Conservation (phyloP, 2,113 vertebrate genomes). For the Ardeotis arabs region DNA sequence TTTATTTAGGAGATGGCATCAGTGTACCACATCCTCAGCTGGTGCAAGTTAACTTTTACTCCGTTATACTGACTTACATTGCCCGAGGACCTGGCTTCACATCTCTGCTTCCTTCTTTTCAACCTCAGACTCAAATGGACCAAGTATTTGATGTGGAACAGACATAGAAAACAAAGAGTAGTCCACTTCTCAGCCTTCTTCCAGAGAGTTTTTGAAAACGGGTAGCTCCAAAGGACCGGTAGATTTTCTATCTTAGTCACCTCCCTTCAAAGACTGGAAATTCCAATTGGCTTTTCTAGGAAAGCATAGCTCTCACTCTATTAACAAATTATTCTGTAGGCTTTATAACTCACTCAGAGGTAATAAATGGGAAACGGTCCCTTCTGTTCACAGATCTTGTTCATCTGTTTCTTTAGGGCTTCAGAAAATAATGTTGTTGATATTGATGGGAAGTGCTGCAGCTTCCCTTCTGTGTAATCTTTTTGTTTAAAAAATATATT, state of each 20-base stretch:
- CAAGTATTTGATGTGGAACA: not conserved
- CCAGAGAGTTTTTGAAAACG: not conserved
- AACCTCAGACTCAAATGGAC: not conserved
- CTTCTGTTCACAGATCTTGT: not conserved
- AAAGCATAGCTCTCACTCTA: not conserved
- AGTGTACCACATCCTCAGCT: not conserved
- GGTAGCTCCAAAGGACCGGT: not conserved
- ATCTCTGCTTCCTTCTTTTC: not conserved
- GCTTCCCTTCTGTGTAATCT: not conserved
- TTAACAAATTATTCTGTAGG: slow-evolving; percentile 11
- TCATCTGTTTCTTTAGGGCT: slow-evolving; percentile 13
- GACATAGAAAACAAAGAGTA: not conserved
- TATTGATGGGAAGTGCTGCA: not conserved
- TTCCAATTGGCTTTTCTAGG: slow-evolving; percentile 34
- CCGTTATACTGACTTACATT: not conserved
- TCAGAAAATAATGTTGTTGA: not conserved
- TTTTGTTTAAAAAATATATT: not conserved
- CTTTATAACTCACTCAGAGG: not conserved
- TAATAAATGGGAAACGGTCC: slow-evolving; percentile 28
- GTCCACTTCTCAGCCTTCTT: not conserved
- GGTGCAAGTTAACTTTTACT: not conserved
- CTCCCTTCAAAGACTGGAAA: not conserved
- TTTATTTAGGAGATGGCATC: not conserved
- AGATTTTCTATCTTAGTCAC: not conserved
- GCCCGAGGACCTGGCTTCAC: not conserved